phyloP scores from a whole-genome alignment of 2,888 invertebrate species.

The Choreutis nemorana region DNA sequence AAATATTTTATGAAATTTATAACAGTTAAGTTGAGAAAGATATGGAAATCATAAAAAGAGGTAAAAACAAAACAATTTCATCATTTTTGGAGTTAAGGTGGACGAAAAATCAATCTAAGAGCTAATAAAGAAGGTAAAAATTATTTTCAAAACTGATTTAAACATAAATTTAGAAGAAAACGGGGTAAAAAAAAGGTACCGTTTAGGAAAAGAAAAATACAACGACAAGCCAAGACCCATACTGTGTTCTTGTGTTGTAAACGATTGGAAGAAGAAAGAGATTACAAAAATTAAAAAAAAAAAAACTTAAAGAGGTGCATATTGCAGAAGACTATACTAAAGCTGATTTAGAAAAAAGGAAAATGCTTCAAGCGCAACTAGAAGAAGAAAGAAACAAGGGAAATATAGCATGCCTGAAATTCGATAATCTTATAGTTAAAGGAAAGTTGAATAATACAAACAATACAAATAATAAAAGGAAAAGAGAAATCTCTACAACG shows the following conservation, averaged over 20 bases:
- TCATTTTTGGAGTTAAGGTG: too few relatives aligned
- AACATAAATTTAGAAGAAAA: constrained; percentile 1
- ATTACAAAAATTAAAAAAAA: constrained; percentile 3
- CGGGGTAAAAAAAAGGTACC: not conserved
- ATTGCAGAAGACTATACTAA: constrained; percentile 8
- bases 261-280: constrained; percentile 7
- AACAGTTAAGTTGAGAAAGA: too few relatives aligned
- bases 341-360: constrained; percentile 8
- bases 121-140: not conserved
- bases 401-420: constrained; percentile 7
- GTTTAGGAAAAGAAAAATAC: not conserved
- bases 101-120: too few relatives aligned
- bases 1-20: too few relatives aligned
- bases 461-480: constrained; percentile 2
- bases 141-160: not conserved
- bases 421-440: constrained; percentile 8
- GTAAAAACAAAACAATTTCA: too few relatives aligned
- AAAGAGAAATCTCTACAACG: not conserved
- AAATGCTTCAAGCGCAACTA: constrained; percentile 7
- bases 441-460: constrained; percentile 4
- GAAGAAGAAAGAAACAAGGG: constrained; percentile 8
- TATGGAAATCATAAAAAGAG: too few relatives aligned
- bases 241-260: constrained; percentile 5
- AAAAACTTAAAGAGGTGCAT: constrained; percentile 3
- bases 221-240: constrained; percentile 1